Evolutionary conservation across 2,113 vertebrate genomes (phyloP).

Genomic region (Rafetus swinhoei): DNA sequence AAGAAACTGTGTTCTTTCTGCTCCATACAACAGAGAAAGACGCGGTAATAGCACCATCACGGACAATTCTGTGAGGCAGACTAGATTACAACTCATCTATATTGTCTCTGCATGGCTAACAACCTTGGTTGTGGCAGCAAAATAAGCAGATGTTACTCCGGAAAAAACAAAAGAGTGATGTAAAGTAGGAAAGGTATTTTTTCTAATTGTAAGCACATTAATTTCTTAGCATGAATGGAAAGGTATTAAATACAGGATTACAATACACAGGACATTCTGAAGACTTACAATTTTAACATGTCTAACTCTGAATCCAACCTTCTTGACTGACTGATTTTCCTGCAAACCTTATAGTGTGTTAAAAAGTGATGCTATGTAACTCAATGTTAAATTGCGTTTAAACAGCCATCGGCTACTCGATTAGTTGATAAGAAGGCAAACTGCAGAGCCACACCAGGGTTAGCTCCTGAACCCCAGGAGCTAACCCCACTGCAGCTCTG

Average conservation of each 20-base stretch:
- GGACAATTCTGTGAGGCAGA: fast-evolving
- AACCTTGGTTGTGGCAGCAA: background rate
- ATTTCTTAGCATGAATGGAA: background rate
- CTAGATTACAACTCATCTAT: background rate
- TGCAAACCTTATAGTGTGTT: background rate
- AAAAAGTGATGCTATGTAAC: background rate
- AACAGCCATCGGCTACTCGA: too few species aligned
- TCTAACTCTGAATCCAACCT: background rate
- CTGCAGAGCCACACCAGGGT: too few species aligned
- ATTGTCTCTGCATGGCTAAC: too few species aligned
- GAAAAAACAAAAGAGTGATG: background rate
- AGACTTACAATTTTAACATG: background rate
- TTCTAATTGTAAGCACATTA: fast-evolving
- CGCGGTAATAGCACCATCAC: fast-evolving
- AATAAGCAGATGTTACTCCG: fast-evolving
- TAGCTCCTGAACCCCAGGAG: too few species aligned
- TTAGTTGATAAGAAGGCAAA: too few species aligned
- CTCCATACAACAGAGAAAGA: too few species aligned
- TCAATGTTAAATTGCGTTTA: too few species aligned
- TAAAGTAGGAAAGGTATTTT: background rate
- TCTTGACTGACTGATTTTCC: background rate
- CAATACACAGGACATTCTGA: background rate
- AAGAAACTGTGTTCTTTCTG: background rate
- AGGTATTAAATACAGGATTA: background rate
- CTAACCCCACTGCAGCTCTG: too few species aligned